Conservation (phyloP, 2,113 vertebrate species). For the Tragulus kanchil region DNA sequence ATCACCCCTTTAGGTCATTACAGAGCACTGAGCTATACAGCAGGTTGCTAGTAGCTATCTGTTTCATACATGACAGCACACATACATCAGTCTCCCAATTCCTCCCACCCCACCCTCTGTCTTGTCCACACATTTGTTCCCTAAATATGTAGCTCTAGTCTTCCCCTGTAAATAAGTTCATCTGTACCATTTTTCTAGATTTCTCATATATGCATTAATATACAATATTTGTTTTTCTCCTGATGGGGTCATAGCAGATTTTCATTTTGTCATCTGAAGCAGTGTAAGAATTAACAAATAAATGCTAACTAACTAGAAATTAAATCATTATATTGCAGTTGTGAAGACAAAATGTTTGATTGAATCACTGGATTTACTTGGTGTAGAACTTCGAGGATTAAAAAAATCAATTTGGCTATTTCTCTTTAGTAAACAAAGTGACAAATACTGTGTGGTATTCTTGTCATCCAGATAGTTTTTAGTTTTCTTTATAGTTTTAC, state of each 20-base stretch:
- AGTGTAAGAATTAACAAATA: slow-evolving; percentile 6
- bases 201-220: not conserved
- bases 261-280: not conserved
- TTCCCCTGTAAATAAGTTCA: not conserved
- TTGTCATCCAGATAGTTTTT: not conserved
- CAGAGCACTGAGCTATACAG: not conserved
- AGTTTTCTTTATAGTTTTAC: not conserved
- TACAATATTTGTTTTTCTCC: not conserved
- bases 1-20: not conserved
- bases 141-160: not conserved
- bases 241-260: not conserved
- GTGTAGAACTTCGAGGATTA: not conserved
- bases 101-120: not conserved
- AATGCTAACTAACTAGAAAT: slow-evolving; percentile 32
- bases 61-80: not conserved
- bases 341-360: not conserved
- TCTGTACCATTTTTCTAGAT: not conserved
- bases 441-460: not conserved
- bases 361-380: not conserved
- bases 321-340: not conserved
- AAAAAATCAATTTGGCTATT: not conserved
- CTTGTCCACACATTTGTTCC: not conserved
- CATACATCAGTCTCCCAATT: not conserved
- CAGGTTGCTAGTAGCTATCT: not conserved
- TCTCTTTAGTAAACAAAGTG: slow-evolving; percentile 27